Base-by-base conservation (phyloP, 2,888 invertebrate genomes). In the Ochropleura leucogaster region DNA sequence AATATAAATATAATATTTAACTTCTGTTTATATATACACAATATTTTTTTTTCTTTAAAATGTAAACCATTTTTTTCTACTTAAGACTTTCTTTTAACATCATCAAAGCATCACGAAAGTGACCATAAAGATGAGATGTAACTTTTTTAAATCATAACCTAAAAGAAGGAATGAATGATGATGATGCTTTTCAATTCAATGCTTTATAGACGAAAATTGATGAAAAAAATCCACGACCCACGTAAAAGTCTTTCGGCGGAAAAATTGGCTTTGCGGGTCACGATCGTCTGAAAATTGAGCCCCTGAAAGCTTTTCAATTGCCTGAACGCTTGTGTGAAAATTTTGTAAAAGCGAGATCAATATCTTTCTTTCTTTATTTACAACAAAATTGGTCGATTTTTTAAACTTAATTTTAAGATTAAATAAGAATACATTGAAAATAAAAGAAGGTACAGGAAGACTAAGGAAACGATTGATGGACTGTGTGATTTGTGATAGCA, bases 291-390 rank as follows among this genome's bases (percentile, higher is more conserved):
- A 77, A 73, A 82, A 77, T 64, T 82, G 77, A 78, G 51, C 47
- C 53, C 9, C 59, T 79, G 30, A 69, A 84, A 80, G 62, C 78
- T 79, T 79, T 68, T 79, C 83, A 68, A 82, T 79, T 82, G 78
- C 60, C 47, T 51, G 30, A 65, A 81, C 47, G 75, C 60, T 77
- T 67, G 16, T 6, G 16, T 51, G 77, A 79, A 77, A 47, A 68
- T 77, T 75, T 3, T 67, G n/a, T 66, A 16, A 40, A 77, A 77
- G 40, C 9, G 18, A 51, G 51, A 40, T 62, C 55, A 55, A 49
- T 40, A 55, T 79, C 16, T 20, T 49, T 57, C 9, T 44, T 44
- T 46, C 12, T 46, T 71, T 44, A 42, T 30, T 57, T 20, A 49
- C 47, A 8, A 3, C 8, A 40, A 49, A 65, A 74, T 59, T 65